Base-by-base conservation (phyloP, 1,140 invertebrate species). In the Anagrus nilaparvatae region DNA sequence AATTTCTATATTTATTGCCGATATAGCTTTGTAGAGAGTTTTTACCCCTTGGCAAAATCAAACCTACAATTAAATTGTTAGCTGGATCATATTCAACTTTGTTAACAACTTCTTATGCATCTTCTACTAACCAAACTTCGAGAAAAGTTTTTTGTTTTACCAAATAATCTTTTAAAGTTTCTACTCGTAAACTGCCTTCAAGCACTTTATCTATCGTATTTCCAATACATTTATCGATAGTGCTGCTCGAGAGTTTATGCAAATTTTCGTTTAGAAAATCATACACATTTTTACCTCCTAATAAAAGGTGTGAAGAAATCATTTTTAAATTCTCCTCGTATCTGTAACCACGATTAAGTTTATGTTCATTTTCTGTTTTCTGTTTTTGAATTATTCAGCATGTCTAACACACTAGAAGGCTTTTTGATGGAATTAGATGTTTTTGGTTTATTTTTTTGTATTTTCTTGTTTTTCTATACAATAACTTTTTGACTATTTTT, bases 41-140 rank as follows among this genome's bases (percentile, higher is more conserved):
- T 20, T 38, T 35, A 32, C 45, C 17, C 5, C 48, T 40, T 14
- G 46, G 41, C 30, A 51, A 44, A 12, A 54, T 42, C 14, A 50
- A 44, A n/a, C 52, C 50, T 12, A 54, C 37, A 9, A 54, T 20
- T 45, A 48, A 45, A 40, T 54, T 52, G 0, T 32, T 35, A 2
- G 28, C 18, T 12, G 25, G 9, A 37, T 54, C 48, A 24, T 54
- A 54, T 24, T 54, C 43, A 19, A 51, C 31, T 30, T 25, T 8
- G 18, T 38, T 36, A 16, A 48, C 46, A 9, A 44, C 49, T 2
- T 34, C 16, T 10, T 45, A 44, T n/a, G 36, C 34, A 40, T 50
- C 49, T 43, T 48, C 39, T 19, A 36, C 40, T 9, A 52, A 16
- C 44, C 46, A 49, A 9, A 52, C 39, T n/a, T 13, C 24, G 5